Base-by-base conservation (phyloP, 2,888 invertebrate genomes). In the Cephus pulcher region DNA sequence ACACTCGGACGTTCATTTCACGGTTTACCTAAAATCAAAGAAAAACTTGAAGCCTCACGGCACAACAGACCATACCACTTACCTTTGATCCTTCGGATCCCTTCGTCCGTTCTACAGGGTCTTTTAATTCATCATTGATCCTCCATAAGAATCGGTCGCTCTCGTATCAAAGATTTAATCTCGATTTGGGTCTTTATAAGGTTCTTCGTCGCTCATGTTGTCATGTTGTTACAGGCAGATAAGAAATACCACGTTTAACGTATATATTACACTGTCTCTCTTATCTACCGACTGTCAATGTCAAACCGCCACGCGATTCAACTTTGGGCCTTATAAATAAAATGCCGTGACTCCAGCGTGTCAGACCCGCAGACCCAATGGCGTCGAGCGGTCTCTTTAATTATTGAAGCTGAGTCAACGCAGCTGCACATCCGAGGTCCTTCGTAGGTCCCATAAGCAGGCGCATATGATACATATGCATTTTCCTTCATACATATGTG, bases 331-430 rank as follows among this genome's bases (percentile, higher is more conserved):
- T 56, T 56, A 56, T 9, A 56, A 9, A 9, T 23, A 23, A 23
- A 9, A 6, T 56, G 6, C 9, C 56, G 56, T 56, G 56, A 23
- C 56, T 56, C 2, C 23, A 56, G 9, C 23, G 9, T 23, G 56
- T 23, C 32, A 23, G n/a, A 30, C 82, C 81, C 79, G 80, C 81
- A 81, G 81, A 83, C 78, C 78, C 82, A 83, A 83, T 79, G 80
- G 75, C 74, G 78, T 74, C 82, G 83, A 83, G 81, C 82, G 80
- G 82, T 79, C 81, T 80, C 78, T 79, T 83, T 78, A 85, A 85
- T 84, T 83, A 86, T 84, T 83, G 78, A 85, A 81, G 80, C 80
- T 76, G 75, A 81, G 82, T 82, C 82, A 81, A 84, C 82, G 79
- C 75, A 82, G 81, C 79, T 79, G 80, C 78, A 79, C 68, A 33